phyloP scores from a whole-genome alignment of 2,888 invertebrate genomes.

The Endotricha flammealis region DNA sequence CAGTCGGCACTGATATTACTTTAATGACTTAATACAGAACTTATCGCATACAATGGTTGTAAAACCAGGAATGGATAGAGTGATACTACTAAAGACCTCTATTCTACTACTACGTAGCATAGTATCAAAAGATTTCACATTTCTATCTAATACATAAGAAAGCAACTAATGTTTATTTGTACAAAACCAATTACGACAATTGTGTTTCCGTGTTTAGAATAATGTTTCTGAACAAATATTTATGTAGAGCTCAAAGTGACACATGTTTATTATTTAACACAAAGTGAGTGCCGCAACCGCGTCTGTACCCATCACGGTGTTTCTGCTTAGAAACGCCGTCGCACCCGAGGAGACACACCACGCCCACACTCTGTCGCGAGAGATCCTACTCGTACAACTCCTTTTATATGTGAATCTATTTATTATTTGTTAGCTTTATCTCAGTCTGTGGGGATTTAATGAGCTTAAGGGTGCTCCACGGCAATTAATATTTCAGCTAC shows the following conservation, averaged over 20 bases:
- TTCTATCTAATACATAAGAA: background rate
- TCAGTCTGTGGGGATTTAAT: conserved; percentile 23
- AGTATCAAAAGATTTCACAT: too few species aligned
- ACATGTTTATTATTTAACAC: conserved; percentile 28
- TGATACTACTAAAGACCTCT: too few species aligned
- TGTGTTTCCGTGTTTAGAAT: background rate
- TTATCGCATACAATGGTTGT: too few species aligned
- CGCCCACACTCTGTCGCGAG: background rate
- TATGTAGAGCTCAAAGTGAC: conserved; percentile 16
- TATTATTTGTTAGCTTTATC: conserved; percentile 27
- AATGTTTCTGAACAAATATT: background rate
- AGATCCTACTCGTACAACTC: background rate
- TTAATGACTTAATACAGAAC: conserved; percentile 1
- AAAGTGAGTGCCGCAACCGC: conserved; percentile 23
- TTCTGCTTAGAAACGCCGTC: too few species aligned
- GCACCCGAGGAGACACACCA: conserved; percentile 1
- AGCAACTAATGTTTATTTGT: too few species aligned
- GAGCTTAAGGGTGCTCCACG: conserved; percentile 6
- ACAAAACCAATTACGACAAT: background rate
- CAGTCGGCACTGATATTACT: too few species aligned
- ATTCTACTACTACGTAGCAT: too few species aligned
- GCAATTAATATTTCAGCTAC: background rate
- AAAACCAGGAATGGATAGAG: too few species aligned
- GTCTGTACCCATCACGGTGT: conserved; percentile 31
- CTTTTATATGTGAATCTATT: conserved; percentile 11